These are phyloP conservation scores for Cheilosia vulpina DNA, from an alignment of 2,888 invertebrate species.

Conservation along the genomic window DNA sequence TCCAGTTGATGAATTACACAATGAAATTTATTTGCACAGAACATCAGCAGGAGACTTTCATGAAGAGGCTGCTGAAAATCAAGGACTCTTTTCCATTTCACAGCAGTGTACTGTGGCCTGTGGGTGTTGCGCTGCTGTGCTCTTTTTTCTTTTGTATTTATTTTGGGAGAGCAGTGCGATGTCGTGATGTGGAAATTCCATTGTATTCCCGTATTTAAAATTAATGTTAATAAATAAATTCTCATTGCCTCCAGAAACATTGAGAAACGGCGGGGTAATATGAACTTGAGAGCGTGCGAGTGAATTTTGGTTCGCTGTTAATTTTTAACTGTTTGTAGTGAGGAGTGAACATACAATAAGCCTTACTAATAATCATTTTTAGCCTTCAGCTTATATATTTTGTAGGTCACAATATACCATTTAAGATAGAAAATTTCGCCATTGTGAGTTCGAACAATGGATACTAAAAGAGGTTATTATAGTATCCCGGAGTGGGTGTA, in stretches of 20 bases:
- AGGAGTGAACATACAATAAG: too few relatives aligned
- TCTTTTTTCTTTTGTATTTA: background rate
- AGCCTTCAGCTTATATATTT: too few relatives aligned
- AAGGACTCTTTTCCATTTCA: slow-evolving; percentile 4
- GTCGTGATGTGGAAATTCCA: background rate
- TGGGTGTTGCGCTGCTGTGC: background rate
- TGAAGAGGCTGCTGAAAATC: background rate
- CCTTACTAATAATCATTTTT: too few relatives aligned
- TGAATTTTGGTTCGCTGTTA: too few relatives aligned
- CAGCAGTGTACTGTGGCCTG: background rate
- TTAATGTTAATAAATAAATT: background rate
- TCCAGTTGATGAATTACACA: slow-evolving; percentile 25
- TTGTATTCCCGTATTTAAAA: background rate
- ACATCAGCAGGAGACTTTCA: background rate
- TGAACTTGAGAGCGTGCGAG: background rate
- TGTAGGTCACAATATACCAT: too few relatives aligned
- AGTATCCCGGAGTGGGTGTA: too few relatives aligned
- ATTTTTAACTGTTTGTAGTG: too few relatives aligned
- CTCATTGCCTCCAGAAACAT: background rate
- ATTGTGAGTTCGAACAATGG: too few relatives aligned
- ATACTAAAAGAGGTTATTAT: too few relatives aligned
- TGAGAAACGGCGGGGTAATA: background rate
- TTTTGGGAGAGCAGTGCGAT: background rate
- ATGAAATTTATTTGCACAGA: slow-evolving; percentile 15
- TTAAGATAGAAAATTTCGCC: too few relatives aligned